phyloP scores from a whole-genome alignment of 2,797 vertebrate species.

The Sebastes minor region DNA sequence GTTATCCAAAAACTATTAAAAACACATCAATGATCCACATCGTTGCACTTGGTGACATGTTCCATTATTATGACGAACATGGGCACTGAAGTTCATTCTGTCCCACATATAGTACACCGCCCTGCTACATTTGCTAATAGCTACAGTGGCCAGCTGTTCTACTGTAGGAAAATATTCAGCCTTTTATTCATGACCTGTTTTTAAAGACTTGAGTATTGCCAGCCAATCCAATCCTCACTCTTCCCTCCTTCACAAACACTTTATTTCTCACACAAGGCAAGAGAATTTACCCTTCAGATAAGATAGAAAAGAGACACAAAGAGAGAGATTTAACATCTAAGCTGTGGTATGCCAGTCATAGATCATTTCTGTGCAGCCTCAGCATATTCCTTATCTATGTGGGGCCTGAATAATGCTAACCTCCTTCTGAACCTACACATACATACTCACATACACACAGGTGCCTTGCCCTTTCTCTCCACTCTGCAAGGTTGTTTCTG shows the following conservation, averaged over 20 bases:
- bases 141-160: not conserved
- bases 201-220: not conserved
- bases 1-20: not conserved
- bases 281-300: not conserved
- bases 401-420: constrained; percentile 41
- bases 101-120: not conserved
- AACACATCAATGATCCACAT: not conserved
- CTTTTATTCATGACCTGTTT: not conserved
- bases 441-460: constrained; percentile 4
- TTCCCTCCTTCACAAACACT: not conserved
- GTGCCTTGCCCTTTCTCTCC: constrained; percentile 12
- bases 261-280: not conserved
- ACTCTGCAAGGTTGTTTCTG: constrained; percentile 28
- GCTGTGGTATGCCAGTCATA: constrained; percentile 12
- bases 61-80: not conserved
- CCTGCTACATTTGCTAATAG: not conserved
- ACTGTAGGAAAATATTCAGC: not conserved
- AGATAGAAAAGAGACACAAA: not conserved
- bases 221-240: not conserved
- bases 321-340: constrained; percentile 15
- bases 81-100: not conserved
- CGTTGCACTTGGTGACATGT: not conserved
- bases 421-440: constrained; percentile 27
- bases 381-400: constrained; percentile 40
- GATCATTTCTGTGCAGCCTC: constrained; percentile 39